Evolutionary conservation across 2,888 invertebrate genomes (phyloP), one percentile per base, ranked within the genome.

Genomic region (Lithosia quadra): DNA sequence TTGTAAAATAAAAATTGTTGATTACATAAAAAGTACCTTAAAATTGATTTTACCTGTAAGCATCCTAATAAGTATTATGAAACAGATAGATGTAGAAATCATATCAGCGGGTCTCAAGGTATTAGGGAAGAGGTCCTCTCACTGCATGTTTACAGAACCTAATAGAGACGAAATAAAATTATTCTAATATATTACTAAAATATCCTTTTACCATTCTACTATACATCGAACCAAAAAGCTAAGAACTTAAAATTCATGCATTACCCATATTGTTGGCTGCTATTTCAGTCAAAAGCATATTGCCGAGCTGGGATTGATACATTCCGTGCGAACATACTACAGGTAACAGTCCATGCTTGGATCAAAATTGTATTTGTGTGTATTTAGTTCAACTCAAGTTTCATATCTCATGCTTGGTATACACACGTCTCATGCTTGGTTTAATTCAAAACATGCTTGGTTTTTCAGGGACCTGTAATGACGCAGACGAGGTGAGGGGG

Each of bases 381-480:
- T 33, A 34, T 18, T 33, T 36, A 34, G 9, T 34, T 63, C 9
- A 49, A 55, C 34, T 63, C 49, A 21, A 33, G 15, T 21, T 55
- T 53, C 28, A 34, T n/a, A 55, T 58, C 5, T 59, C 36, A 49
- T 49, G 49, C 49, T 49, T 49, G 49, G 49, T 49, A 15, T 74
- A 69, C 76, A 79, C 69, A 82, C 49, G 49, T 49, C n/a, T 63
- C 63, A 63, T 55, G 63, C 63, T 63, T 34, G 63, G 56, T 63
- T 22, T 34, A 56, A 53, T 74, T 71, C 76, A 79, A 71, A 83
- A 79, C 92, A 91, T 93, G 93, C 93, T 86, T 81, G 92, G 91
- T 85, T 73, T 78, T 80, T 80, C 72, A 84, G 92, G 94, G 96
- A 97, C 97, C 97, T 97, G 97, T 97, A 97, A 94, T 97, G 97